Evolutionary conservation across 2,888 invertebrate genomes (phyloP).

Genomic region (Latheticus oryzae): DNA sequence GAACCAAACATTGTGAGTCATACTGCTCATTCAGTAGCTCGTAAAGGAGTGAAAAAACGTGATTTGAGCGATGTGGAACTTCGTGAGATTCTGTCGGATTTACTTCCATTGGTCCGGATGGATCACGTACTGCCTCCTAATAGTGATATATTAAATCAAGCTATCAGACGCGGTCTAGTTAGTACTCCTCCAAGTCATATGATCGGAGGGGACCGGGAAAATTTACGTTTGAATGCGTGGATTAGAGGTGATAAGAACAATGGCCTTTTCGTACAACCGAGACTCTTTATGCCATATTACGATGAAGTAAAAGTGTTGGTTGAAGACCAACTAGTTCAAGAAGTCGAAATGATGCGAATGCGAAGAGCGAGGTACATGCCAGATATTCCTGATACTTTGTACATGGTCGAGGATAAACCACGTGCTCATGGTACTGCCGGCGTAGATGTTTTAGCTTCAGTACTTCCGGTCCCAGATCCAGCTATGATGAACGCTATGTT

Average conservation of each 20-base stretch:
- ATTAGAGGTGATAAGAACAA: conserved; percentile 79
- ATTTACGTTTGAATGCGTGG: conserved; percentile 81
- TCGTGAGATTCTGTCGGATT: conserved; percentile 84
- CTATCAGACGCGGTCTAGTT: conserved; percentile 78
- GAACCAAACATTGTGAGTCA: conserved; percentile 92
- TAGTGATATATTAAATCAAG: conserved; percentile 80
- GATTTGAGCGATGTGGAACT: conserved; percentile 88
- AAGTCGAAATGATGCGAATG: conserved; percentile 67
- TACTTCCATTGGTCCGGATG: conserved; percentile 86
- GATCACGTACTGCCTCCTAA: conserved; percentile 91
- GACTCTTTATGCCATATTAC: conserved; percentile 94
- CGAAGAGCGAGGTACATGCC: conserved; percentile 74
- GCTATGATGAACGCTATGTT: conserved; percentile 83
- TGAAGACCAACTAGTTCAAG: conserved; percentile 85
- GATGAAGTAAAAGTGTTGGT: conserved; percentile 92
- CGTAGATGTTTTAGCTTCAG: conserved; percentile 74
- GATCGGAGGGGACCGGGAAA: conserved; percentile 80
- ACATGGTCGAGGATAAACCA: conserved; percentile 72
- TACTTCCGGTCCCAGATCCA: conserved; percentile 81
- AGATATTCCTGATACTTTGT: conserved; percentile 92
- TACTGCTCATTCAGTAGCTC: conserved; percentile 90
- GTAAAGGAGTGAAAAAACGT: conserved; percentile 84
- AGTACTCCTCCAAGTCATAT: conserved; percentile 87
- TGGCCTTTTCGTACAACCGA: conserved; percentile 83
- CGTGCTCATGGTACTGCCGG: conserved; percentile 66